Percentiles rank a stretch among this genome's conserved stretches.
Conservation (phyloP, 2,888 invertebrate genomes). For the Protula sp. region DNA sequence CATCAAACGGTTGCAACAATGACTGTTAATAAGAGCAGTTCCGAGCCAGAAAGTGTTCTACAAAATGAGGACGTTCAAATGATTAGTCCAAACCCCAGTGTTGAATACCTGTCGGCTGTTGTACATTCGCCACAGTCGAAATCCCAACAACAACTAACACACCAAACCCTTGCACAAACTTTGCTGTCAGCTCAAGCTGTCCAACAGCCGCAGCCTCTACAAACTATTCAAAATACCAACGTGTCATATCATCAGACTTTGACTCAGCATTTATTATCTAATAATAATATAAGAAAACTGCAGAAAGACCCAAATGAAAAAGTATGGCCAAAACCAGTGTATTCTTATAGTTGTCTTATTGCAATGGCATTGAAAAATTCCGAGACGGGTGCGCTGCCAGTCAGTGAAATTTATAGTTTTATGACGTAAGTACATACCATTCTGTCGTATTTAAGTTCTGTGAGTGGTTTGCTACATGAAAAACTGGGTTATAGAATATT, state of each 20-base stretch:
- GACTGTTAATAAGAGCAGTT: neutral
- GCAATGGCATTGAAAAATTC: slow-evolving; percentile 97
- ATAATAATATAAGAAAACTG: neutral
- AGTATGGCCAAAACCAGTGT: slow-evolving; percentile 86
- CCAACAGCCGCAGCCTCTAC: neutral
- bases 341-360: slow-evolving; percentile 95
- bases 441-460: no score
- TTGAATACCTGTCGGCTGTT: neutral
- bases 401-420: slow-evolving; percentile 97
- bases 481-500: no score
- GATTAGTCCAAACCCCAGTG: neutral
- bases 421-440: slow-evolving; percentile 81
- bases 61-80: neutral
- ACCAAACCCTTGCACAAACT: no score
- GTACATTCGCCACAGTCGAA: neutral
- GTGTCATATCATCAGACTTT: neutral
- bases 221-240: neutral
- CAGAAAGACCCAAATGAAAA: slow-evolving; percentile 18
- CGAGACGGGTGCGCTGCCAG: slow-evolving; percentile 85
- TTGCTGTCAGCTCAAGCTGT: no score
- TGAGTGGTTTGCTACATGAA: no score
- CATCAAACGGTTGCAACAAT: neutral
- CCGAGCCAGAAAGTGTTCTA: neutral
- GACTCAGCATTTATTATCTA: neutral
- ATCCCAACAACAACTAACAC: neutral